Base-by-base conservation (phyloP, 2,888 invertebrate genomes). In the Nesidiocoris tenuis region DNA sequence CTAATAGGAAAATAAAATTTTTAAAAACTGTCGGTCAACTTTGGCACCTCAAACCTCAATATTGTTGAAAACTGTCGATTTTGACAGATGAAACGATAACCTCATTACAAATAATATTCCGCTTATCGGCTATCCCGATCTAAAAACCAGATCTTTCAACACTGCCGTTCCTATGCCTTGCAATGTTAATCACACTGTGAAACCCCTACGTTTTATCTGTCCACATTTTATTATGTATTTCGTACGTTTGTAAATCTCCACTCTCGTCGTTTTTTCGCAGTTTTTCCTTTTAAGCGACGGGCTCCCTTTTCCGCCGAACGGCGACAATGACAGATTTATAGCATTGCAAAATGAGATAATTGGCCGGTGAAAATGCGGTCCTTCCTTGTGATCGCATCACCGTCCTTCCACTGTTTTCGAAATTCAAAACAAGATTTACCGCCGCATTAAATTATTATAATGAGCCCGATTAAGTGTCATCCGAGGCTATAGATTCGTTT, bases 181-280 rank as follows among this genome's bases (percentile, higher is more conserved):
- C 12, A 61, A 72, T 72, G 72, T 72, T 72, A 72, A 72, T 72
- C 72, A 72, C 72, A 23, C 39, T 3, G 19, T 17, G 23, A 12
- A 17, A n/a, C 25, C 54, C 21, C 70, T 22, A 5, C 59, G n/a
- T 21, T 24, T 25, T 55, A 39, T 72, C 55, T 72, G 72, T 72
- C 72, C 22, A 55, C 23, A 72, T 72, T 72, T 72, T 72, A 72
- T 72, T 72, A 72, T 72, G 72, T 72, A 72, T 72, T 72, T 72
- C 72, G 72, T 21, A 18, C 61, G 72, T 72, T 72, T 72, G 39
- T 61, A 63, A 72, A 72, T 61, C 63, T 72, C 25, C 24, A 7
- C 39, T 39, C 39, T 39, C 39, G 39, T 7, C 3, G 39, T 12
- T 7, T 3, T 39, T 39, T 39, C 12, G 3, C 12, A 39, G 39